These are phyloP conservation scores for Melieria picta DNA, from an alignment of 2,888 invertebrate genomes.

Conservation along the genomic window DNA sequence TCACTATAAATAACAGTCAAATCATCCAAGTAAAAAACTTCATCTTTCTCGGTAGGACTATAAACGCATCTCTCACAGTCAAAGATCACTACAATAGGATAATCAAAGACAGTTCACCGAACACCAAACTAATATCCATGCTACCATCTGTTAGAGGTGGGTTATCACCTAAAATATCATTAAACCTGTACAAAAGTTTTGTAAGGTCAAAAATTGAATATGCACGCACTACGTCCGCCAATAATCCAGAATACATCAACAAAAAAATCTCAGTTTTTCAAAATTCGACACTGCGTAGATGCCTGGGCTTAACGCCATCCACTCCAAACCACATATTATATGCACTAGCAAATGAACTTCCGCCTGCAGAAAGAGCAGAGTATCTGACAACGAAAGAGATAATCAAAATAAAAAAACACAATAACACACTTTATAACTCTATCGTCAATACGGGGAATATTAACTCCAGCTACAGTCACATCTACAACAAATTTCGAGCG, in stretches of 20 bases:
- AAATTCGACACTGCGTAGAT: constrained; percentile 8
- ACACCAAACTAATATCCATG: neutral
- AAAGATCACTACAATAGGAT: constrained; percentile 5
- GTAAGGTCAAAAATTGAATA: constrained; percentile 1
- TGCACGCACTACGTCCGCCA: neutral
- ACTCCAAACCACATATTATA: neutral
- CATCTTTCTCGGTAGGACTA: neutral
- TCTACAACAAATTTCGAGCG: neutral
- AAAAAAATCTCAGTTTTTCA: neutral
- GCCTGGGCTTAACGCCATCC: neutral
- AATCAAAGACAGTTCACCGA: neutral
- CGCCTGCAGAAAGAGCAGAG: neutral
- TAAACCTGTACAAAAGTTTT: neutral
- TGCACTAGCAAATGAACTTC: constrained; percentile 4
- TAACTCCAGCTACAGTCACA: neutral
- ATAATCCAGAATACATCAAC: neutral
- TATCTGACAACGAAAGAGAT: neutral
- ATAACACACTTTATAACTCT: neutral
- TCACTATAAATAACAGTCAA: no score
- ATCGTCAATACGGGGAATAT: neutral
- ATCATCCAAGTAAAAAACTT: neutral
- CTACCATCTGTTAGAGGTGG: neutral
- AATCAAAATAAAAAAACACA: neutral
- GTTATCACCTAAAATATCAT: neutral
- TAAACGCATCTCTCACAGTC: neutral